A percentile compares a stretch with the other conserved stretches of the same genome.
Evolutionary conservation across 2,797 vertebrate genomes (phyloP).

Genomic region (Margarornis squamiger): DNA sequence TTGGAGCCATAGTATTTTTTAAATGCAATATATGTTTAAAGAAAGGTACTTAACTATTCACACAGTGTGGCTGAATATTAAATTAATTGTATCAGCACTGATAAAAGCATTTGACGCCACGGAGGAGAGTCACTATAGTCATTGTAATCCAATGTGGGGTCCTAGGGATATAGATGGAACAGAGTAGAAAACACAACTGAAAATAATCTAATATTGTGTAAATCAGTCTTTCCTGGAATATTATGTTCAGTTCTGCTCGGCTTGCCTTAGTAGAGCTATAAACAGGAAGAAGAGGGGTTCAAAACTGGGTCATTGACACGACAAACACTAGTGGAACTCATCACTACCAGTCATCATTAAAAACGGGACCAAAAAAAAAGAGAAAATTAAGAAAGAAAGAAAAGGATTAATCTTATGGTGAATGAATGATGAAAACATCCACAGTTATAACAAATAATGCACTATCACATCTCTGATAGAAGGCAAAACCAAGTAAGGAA

Average conservation of each 20-base stretch:
- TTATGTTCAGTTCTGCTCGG: not conserved
- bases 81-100: not conserved
- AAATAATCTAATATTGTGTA: conserved; percentile 17
- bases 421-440: not conserved
- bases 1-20: not conserved
- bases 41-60: not conserved
- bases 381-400: too few relatives aligned
- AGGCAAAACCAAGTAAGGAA: not conserved
- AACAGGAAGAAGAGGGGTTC: conserved; percentile 44
- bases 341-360: not conserved
- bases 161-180: not conserved
- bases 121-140: not conserved
- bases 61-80: not conserved
- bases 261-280: not conserved
- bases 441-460: not conserved
- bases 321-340: not conserved
- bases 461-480: not conserved
- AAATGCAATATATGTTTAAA: not conserved
- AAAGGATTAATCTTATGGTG: not conserved
- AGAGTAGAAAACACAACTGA: not conserved
- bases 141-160: not conserved
- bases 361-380: not conserved
- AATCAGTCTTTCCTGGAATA: conserved; percentile 16
- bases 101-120: not conserved
- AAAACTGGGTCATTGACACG: conserved; percentile 9